phyloP scores from a whole-genome alignment of 1,140 invertebrate species.

The Brachionus rotundiformis region DNA sequence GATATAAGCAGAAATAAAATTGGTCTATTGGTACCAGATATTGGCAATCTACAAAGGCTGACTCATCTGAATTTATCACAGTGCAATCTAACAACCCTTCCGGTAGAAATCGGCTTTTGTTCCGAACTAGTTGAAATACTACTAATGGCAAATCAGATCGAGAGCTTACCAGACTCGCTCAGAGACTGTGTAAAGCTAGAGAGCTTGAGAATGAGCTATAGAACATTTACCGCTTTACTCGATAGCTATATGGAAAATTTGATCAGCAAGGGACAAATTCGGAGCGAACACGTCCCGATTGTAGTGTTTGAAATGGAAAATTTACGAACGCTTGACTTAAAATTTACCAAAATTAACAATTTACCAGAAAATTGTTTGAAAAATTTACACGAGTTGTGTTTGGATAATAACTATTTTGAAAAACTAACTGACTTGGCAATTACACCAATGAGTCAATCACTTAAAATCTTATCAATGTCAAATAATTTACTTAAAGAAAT shows the following conservation, averaged over 20 bases:
- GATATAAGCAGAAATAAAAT: slow-evolving; percentile 63
- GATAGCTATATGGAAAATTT: slow-evolving; percentile 61
- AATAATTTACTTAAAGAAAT: slow-evolving; percentile 58
- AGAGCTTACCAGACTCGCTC: slow-evolving; percentile 62
- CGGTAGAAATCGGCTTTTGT: slow-evolving; percentile 63
- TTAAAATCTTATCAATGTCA: slow-evolving; percentile 60
- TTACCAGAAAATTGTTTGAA: slow-evolving; percentile 58
- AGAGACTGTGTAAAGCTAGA: slow-evolving; percentile 59
- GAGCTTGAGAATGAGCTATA: slow-evolving; percentile 59
- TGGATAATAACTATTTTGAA: slow-evolving; percentile 61
- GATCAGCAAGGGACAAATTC: slow-evolving; percentile 61
- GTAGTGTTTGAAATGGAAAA: slow-evolving; percentile 63
- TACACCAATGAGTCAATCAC: slow-evolving; percentile 47
- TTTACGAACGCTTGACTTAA: slow-evolving; percentile 59
- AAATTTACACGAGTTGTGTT: slow-evolving; percentile 58
- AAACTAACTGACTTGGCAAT: slow-evolving; percentile 55
- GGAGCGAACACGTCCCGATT: slow-evolving; percentile 62
- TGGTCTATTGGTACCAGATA: slow-evolving; percentile 59
- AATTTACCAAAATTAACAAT: slow-evolving; percentile 62
- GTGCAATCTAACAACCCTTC: slow-evolving; percentile 61
- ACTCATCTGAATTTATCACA: slow-evolving; percentile 60
- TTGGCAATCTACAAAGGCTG: slow-evolving; percentile 60
- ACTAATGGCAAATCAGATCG: slow-evolving; percentile 63
- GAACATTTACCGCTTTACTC: slow-evolving; percentile 59
- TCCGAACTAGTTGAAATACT: slow-evolving; percentile 61